Percentiles rank a stretch among this genome's conserved stretches.
Conservation (phyloP, 2,797 vertebrate species). For the Eulemur mongoz region DNA sequence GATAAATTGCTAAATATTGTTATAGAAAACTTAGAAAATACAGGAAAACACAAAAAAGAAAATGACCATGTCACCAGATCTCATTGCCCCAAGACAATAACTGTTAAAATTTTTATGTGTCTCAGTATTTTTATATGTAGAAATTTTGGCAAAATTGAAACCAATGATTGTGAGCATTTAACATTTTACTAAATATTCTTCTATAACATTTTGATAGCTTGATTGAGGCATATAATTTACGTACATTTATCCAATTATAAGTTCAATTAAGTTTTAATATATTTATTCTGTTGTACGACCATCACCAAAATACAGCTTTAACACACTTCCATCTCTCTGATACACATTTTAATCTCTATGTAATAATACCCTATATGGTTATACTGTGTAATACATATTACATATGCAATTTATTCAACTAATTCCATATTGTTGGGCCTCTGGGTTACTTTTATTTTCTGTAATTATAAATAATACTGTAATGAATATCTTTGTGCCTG, state of each 20-base stretch:
- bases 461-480: not conserved
- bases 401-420: not conserved
- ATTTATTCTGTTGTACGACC: not conserved
- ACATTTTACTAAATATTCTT: not conserved
- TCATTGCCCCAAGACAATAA: not conserved
- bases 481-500: not conserved
- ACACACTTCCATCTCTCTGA: not conserved
- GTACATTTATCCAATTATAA: not conserved
- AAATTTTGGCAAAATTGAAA: not conserved
- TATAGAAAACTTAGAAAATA: not conserved
- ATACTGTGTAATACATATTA: not conserved
- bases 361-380: not conserved
- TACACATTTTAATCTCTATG: not conserved
- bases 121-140: not conserved
- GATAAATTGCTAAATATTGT: not conserved
- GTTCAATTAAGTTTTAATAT: not conserved
- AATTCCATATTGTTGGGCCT: not conserved
- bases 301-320: not conserved
- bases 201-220: not conserved
- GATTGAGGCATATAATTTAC: not conserved
- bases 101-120: not conserved
- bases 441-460: not conserved
- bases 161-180: not conserved
- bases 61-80: not conserved
- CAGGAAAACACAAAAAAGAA: not conserved